Percentiles rank a stretch among this genome's conserved stretches.
Evolutionary conservation across 2,797 vertebrate species (phyloP).

Genomic region (Helostoma temminkii): DNA sequence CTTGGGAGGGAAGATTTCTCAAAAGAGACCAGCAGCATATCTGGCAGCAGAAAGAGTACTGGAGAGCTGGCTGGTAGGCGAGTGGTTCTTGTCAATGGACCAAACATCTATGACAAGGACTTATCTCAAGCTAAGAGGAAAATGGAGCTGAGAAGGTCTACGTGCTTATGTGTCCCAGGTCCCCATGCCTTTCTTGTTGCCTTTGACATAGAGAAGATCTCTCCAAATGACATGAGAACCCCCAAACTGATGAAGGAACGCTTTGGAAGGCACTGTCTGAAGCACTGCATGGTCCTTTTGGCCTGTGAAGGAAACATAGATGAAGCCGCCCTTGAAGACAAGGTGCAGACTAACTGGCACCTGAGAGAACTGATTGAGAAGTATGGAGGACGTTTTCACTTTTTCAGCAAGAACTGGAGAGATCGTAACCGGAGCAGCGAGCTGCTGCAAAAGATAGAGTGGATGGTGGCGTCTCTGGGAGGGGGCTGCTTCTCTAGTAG

Average conservation of each 20-base stretch:
- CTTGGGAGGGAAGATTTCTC: conserved; percentile 78
- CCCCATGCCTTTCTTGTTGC: conserved; percentile 84
- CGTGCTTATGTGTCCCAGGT: conserved; percentile 82
- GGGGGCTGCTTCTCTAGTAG: conserved; percentile 73
- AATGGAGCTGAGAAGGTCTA: conserved; percentile 80
- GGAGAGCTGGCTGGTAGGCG: conserved; percentile 75
- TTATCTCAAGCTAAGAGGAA: conserved; percentile 76
- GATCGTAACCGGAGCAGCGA: conserved; percentile 68
- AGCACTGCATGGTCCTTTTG: conserved; percentile 79
- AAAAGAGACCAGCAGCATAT: conserved; percentile 64
- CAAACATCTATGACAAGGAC: conserved; percentile 81
- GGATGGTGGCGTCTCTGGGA: conserved; percentile 72
- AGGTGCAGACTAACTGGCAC: conserved; percentile 72
- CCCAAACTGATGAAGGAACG: conserved; percentile 70
- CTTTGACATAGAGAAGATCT: conserved; percentile 82
- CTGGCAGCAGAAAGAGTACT: conserved; percentile 71
- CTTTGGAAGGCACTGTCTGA: conserved; percentile 76
- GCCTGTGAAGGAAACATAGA: conserved; percentile 73
- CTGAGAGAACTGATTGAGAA: conserved; percentile 78
- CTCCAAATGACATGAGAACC: conserved; percentile 72
- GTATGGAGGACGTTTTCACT: conserved; percentile 77
- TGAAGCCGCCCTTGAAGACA: conserved; percentile 55
- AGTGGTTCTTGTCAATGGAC: conserved; percentile 78
- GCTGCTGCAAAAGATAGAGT: conserved; percentile 80
- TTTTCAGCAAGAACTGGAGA: conserved; percentile 80